phyloP scores from a whole-genome alignment of 2,797 vertebrate species.

The Notamacropus eugenii region DNA sequence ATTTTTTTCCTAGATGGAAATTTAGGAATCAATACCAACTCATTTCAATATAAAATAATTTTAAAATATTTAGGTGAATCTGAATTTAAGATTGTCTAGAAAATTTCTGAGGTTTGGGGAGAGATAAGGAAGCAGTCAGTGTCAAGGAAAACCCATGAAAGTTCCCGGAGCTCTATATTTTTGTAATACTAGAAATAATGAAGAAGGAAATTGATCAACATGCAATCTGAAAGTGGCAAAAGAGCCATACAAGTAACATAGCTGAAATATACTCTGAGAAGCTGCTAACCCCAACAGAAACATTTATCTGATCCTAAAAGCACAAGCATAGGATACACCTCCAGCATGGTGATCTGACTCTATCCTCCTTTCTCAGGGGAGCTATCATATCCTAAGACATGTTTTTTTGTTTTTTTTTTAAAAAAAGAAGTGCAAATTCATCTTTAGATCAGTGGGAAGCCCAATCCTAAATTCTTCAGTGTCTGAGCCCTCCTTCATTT shows the following conservation, averaged over 20 bases:
- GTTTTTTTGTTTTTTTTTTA: background rate
- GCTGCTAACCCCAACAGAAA: background rate
- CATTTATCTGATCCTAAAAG: background rate
- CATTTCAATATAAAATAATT: slow-evolving; percentile 20
- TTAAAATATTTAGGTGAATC: slow-evolving; percentile 10
- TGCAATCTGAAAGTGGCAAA: background rate
- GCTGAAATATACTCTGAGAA: background rate
- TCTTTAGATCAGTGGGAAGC: background rate
- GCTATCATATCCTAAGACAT: background rate
- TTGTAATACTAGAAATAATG: background rate
- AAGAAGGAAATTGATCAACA: background rate
- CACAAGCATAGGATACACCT: background rate
- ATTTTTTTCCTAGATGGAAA: slow-evolving; percentile 52
- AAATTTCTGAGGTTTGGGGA: slow-evolving; percentile 5
- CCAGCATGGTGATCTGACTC: background rate
- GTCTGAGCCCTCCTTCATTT: background rate
- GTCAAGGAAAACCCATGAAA: background rate
- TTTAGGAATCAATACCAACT: slow-evolving; percentile 39
- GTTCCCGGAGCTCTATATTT: background rate
- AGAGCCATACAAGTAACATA: background rate
- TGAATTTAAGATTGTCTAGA: slow-evolving; percentile 30
- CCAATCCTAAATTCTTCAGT: background rate
- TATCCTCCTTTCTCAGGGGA: background rate
- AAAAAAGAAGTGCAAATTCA: background rate
- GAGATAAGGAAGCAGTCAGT: background rate